Conservation (phyloP, 2,113 vertebrate species). For the Aptenodytes patagonicus region DNA sequence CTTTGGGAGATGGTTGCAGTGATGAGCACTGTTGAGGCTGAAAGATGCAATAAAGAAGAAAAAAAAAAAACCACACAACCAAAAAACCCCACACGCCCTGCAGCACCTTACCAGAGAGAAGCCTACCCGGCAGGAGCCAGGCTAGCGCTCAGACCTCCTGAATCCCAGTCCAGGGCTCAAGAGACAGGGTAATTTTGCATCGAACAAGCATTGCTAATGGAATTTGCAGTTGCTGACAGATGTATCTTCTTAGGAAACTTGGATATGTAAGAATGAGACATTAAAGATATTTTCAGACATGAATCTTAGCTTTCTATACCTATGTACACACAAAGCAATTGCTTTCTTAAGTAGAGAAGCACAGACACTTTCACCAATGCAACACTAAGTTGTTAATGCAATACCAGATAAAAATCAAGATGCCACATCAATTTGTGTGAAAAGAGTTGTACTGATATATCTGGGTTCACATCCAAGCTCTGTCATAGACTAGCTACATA, state of each 20-base stretch:
- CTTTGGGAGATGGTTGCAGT: fast-evolving
- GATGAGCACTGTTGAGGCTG: background rate
- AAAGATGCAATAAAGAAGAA: background rate
- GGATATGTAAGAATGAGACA: background rate
- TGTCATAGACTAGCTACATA: background rate
- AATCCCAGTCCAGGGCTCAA: background rate
- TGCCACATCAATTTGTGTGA: background rate
- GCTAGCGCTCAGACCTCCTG: background rate
- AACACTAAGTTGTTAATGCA: background rate
- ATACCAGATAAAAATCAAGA: background rate
- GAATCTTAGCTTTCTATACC: background rate
- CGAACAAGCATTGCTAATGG: background rate
- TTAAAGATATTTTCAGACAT: background rate
- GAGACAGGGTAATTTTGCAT: background rate
- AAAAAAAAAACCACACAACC: background rate
- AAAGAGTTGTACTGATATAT: background rate
- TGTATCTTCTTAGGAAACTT: background rate
- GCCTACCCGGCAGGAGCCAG: background rate
- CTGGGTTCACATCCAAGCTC: background rate
- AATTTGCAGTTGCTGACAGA: background rate
- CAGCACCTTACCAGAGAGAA: background rate
- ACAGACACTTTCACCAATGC: background rate
- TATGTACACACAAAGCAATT: background rate
- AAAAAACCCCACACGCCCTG: background rate
- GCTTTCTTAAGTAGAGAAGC: background rate